Conservation (phyloP, 1,140 invertebrate genomes). For the Temnothorax nylanderi region DNA sequence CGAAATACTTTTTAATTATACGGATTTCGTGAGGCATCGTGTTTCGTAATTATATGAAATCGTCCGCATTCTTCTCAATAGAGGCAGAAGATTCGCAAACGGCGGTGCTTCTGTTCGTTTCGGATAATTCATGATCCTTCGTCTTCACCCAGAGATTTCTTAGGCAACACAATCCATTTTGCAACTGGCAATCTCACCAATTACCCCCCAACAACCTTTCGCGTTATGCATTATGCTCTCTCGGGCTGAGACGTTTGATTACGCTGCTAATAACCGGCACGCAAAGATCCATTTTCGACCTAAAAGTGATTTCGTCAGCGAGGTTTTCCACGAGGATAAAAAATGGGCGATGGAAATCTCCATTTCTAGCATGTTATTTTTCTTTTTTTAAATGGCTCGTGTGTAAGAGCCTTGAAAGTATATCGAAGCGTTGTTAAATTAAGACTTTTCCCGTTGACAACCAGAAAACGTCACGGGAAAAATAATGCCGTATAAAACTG, state of each 20-base stretch:
- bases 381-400: neutral
- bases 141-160: conserved; percentile 31
- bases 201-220: conserved; percentile 47
- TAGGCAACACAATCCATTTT: conserved; percentile 42
- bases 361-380: neutral
- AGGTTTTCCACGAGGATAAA: conserved; percentile 13
- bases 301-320: conserved; percentile 33
- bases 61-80: neutral
- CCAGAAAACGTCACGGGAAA: neutral
- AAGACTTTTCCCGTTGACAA: neutral
- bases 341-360: neutral
- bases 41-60: conserved; percentile 25
- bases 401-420: neutral
- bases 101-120: conserved; percentile 24
- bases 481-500: conserved; percentile 31
- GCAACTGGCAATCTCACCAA: conserved; percentile 48
- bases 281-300: conserved; percentile 26
- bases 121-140: conserved; percentile 38
- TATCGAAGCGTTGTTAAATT: conserved; percentile 8
- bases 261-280: conserved; percentile 40
- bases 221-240: conserved; percentile 20
- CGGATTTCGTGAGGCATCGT: neutral
- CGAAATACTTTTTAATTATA: conserved; percentile 16
- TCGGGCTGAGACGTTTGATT: conserved; percentile 38
- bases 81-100: neutral